Evolutionary conservation across 2,797 vertebrate genomes (phyloP), one percentile per base, ranked within the genome.

Genomic region (Ataeniobius toweri): DNA sequence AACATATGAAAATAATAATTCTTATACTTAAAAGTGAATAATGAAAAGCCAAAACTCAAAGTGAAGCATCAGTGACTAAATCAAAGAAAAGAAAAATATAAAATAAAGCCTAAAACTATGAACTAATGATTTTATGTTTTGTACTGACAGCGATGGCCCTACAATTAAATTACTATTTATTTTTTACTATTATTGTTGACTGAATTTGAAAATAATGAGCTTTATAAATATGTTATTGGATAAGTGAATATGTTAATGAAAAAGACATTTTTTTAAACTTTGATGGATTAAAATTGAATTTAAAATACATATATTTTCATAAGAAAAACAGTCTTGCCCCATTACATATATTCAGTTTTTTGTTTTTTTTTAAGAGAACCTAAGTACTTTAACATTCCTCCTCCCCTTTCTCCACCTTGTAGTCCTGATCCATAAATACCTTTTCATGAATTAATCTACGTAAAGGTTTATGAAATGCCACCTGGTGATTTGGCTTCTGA

Each of bases 351-450:
- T 39, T 65, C 26, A 22, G 5, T 39, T 20, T n/a, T n/a, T n/a
- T n/a, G n/a, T 8, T 3, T 61, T 28, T 59, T 61, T 56, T 36
- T 36, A n/a, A 16, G 6, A 63, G 14, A 22, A 65, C 20, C 1
- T 12, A 44, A 24, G 13, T 20, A 16, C 5, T 41, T 20, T 26
- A 44, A 48, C 7, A 4, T 13, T 1, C 5, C 63, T 39, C 71
- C 56, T 41, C 56, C 39, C 61, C 59, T 48, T 6, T 0, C 58
- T 1, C 36, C 36, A 71, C 41, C 76, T 53, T 67, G 2, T 22
- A 10, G 2, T 9, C 61, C 78, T 63, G 16, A 31, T 67, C n/a
- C 10, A 94, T 89, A 92, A 92, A 90, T 82, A 83, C 2, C 36
- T 63, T 71, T 77, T 46, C 28, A 73, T 71, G 26, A 20, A 46